Conservation (phyloP, 2,797 vertebrate species). For the Octomys mimax region DNA sequence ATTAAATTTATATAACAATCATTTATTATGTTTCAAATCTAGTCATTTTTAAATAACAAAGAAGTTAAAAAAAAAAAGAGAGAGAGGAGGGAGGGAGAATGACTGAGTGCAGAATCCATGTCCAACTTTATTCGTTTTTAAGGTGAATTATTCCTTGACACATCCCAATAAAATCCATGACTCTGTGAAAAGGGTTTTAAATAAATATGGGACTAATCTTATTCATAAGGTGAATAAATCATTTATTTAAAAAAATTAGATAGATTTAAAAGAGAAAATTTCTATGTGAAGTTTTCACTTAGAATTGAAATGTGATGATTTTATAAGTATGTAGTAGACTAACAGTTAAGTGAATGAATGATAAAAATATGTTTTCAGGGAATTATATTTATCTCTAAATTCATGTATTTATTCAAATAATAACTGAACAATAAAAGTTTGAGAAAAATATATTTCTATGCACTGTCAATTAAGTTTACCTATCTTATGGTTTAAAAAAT, state of each 20-base stretch:
- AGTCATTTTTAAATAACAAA: conserved; percentile 18
- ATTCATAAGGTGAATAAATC: background rate
- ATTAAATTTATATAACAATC: background rate
- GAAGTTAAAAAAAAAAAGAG: background rate
- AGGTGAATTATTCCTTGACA: background rate
- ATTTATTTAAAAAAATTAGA: background rate
- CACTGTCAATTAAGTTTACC: background rate
- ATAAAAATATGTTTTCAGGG: background rate
- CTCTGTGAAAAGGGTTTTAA: background rate
- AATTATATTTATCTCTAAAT: background rate
- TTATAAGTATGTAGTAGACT: background rate
- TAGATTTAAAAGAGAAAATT: conserved; percentile 1
- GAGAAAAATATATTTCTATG: background rate
- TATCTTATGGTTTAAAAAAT: background rate
- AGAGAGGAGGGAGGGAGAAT: background rate
- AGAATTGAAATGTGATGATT: background rate
- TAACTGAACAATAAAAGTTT: background rate
- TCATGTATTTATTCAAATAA: background rate
- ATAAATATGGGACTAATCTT: background rate
- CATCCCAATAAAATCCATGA: background rate
- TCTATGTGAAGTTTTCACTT: background rate
- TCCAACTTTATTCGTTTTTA: background rate
- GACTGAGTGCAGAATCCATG: background rate
- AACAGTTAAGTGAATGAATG: background rate
- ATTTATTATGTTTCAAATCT: background rate